A percentile compares a stretch with the other conserved stretches of the same genome.
These are phyloP conservation scores for Oscheius sp. DNA, from an alignment of 1,140 invertebrate species.

Conservation along the genomic window DNA sequence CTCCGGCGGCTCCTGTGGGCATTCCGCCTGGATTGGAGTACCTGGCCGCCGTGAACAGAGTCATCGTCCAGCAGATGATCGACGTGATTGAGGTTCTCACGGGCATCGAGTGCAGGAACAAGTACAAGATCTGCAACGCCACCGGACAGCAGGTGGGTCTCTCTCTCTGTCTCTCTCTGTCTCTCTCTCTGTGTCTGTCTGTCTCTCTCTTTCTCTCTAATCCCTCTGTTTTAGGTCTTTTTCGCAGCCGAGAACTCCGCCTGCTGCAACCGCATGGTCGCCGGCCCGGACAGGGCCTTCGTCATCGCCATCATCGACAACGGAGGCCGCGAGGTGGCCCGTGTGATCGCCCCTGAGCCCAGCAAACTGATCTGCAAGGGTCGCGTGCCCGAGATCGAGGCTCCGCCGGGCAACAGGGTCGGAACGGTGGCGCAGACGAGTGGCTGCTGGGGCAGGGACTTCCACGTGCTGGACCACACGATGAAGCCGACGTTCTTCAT, in stretches of 20 bases:
- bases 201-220: no score
- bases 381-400: neutral
- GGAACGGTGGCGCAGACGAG: no score
- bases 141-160: neutral
- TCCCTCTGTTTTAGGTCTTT: neutral
- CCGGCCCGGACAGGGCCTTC: neutral
- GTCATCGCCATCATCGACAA: conserved; percentile 18
- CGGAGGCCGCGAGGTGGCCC: neutral
- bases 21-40: no score
- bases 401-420: neutral
- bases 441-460: no score
- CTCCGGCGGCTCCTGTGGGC: no score
- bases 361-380: no score
- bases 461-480: neutral
- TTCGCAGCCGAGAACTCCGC: conserved; percentile 10
- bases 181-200: no score
- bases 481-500: neutral
- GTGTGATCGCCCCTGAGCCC: conserved; percentile 4
- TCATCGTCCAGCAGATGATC: neutral
- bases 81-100: neutral
- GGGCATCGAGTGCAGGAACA: neutral
- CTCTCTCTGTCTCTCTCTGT: no score
- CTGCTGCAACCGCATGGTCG: neutral
- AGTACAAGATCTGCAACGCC: neutral
- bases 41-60: no score